Evolutionary conservation across 2,113 vertebrate genomes (phyloP), one percentile per base, ranked within the genome.

Genomic region (Phyllostomus hastatus): DNA sequence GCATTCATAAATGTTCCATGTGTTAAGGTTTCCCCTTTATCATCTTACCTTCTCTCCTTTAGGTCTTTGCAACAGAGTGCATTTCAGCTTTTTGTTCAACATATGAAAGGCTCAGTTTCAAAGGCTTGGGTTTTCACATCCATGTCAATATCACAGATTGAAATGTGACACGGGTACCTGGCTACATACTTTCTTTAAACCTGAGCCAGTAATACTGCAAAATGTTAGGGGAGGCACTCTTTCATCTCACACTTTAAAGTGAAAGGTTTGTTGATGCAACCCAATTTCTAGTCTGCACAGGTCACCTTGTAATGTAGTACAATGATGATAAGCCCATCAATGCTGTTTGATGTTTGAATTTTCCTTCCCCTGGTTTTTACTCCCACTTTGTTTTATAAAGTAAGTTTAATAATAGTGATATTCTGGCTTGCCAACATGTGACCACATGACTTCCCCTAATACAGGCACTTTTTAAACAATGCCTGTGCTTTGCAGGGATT

Each of bases 161-260:
- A 98, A 98, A 97, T 96, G 97, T 98, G 98, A 98, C 97, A 98
- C 95, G 59, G 97, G 97, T 99, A 98, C 98, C 98, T 98, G 97
- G 88, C 94, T 97, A 93, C 98, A 98, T 98, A 93, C 88, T 98
- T 98, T 93, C 98, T 99, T 99, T 99, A 98, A 99, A 98, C 98
- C 97, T 97, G 98, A 99, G 98, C 98, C 98, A 98, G 94, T 98
- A 97, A 97, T 96, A 88, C 96, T 97, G 97, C 89, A 88, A 95
- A 97, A 95, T 87, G 78, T 98, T 96, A 97, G 92, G 94, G 96
- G 96, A 92, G 97, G 83, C 75, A 83, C 88, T 95, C 98, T 99
- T 99, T 99, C 98, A 98, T 99, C 98, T 99, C 94, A 54, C 91
- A 96, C 98, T 98, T 98, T 98, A 98, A 98, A 98, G 97, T 95